These are phyloP conservation scores for Acrobasis suavella DNA, from an alignment of 2,888 invertebrate genomes.

Conservation along the genomic window DNA sequence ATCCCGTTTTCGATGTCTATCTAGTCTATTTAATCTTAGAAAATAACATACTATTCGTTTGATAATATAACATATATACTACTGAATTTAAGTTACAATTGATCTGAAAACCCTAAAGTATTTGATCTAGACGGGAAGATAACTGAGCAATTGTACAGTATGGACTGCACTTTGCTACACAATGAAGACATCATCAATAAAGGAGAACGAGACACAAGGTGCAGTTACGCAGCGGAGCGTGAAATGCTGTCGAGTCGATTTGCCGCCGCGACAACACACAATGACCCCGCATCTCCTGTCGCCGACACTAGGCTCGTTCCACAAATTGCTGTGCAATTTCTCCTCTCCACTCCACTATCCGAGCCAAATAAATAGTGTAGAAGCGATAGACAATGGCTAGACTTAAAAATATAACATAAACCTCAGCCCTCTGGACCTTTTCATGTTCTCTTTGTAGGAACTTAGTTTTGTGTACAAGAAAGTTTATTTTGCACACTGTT, in stretches of 20 bases:
- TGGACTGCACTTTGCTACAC: slow-evolving; percentile 37
- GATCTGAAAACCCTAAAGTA: not conserved
- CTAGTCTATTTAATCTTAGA: too few relatives aligned
- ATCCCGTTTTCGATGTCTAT: too few relatives aligned
- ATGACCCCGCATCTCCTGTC: slow-evolving; percentile 47
- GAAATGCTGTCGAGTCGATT: slow-evolving; percentile 73
- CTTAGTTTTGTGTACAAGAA: too few relatives aligned
- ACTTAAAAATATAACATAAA: too few relatives aligned
- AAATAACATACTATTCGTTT: too few relatives aligned
- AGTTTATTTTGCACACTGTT: too few relatives aligned
- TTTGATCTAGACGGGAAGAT: slow-evolving; percentile 3
- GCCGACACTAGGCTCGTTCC: slow-evolving; percentile 55
- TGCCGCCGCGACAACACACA: slow-evolving; percentile 61
- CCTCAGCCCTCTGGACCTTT: too few relatives aligned
- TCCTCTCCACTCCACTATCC: slow-evolving; percentile 40
- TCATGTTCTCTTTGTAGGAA: too few relatives aligned
- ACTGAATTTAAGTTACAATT: too few relatives aligned
- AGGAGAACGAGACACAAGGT: slow-evolving; percentile 53
- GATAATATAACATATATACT: too few relatives aligned
- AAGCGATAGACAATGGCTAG: slow-evolving; percentile 31
- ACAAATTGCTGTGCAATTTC: slow-evolving; percentile 63
- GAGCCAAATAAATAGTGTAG: slow-evolving; percentile 52
- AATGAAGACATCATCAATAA: slow-evolving; percentile 55
- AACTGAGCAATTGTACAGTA: slow-evolving; percentile 37
- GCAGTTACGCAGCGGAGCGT: slow-evolving; percentile 68